phyloP scores from a whole-genome alignment of 2,797 vertebrate genomes.

The Knipowitschia caucasica region DNA sequence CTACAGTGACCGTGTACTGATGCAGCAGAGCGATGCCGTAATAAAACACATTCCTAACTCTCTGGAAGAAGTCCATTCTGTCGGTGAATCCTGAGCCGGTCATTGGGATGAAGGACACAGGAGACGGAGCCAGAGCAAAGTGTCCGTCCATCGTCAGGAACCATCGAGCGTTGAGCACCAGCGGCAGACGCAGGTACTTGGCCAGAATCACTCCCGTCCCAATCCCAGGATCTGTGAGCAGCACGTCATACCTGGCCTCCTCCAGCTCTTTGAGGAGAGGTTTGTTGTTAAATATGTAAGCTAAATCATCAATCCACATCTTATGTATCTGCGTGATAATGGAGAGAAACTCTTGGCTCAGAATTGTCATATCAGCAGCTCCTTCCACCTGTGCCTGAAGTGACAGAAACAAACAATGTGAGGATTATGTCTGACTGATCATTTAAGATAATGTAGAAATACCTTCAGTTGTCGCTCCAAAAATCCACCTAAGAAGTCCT shows the following conservation, averaged over 20 bases:
- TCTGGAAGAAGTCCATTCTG: slow-evolving; percentile 69
- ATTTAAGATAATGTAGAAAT: neutral
- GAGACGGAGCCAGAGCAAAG: slow-evolving; percentile 66
- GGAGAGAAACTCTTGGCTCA: neutral
- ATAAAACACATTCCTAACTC: slow-evolving; percentile 64
- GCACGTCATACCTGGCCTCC: slow-evolving; percentile 63
- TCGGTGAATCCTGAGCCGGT: slow-evolving; percentile 65
- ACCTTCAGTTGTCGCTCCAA: slow-evolving; percentile 45
- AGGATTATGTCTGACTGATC: neutral
- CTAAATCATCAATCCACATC: neutral
- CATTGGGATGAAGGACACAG: slow-evolving; percentile 66
- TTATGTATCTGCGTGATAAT: neutral
- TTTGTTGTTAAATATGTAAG: slow-evolving; percentile 7
- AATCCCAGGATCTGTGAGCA: slow-evolving; percentile 68
- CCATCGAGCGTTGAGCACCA: slow-evolving; percentile 71
- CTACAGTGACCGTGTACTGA: slow-evolving; percentile 37
- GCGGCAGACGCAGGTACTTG: slow-evolving; percentile 68
- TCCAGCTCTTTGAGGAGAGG: slow-evolving; percentile 43
- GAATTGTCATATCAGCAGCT: neutral
- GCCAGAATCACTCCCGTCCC: slow-evolving; percentile 54
- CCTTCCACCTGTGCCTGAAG: slow-evolving; percentile 1
- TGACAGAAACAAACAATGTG: neutral
- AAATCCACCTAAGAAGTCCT: slow-evolving; percentile 44
- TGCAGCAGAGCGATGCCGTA: slow-evolving; percentile 41
- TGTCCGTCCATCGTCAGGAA: slow-evolving; percentile 65